phyloP scores from a whole-genome alignment of 2,888 invertebrate species.

The Cactoblastis cactorum region DNA sequence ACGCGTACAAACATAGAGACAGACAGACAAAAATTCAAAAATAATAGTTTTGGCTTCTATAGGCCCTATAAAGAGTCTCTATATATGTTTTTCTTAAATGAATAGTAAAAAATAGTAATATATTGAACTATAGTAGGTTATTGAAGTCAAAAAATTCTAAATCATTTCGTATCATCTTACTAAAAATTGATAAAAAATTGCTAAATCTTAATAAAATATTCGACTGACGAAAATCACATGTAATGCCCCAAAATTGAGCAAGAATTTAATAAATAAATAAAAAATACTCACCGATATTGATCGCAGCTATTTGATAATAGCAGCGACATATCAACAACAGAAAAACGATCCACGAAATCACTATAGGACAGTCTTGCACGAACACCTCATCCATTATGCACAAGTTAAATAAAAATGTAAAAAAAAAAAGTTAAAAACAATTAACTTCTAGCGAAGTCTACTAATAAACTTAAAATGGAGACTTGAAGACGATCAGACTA shows the following conservation, averaged over 20 bases:
- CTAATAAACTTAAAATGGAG: neutral
- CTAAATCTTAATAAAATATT: neutral
- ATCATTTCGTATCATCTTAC: too few species aligned
- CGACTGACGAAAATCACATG: too few species aligned
- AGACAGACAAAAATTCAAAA: too few species aligned
- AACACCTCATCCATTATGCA: constrained; percentile 49
- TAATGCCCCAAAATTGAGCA: too few species aligned
- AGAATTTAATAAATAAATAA: neutral
- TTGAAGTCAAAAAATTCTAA: too few species aligned
- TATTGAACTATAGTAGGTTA: too few species aligned
- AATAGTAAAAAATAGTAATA: too few species aligned
- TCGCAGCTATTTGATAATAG: constrained; percentile 57
- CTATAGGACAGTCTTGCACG: constrained; percentile 64
- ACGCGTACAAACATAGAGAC: too few species aligned
- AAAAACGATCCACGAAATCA: constrained; percentile 70
- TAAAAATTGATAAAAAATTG: too few species aligned
- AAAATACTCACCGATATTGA: constrained; percentile 39
- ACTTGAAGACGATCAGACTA: neutral
- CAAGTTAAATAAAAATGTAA: neutral
- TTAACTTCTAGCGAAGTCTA: neutral
- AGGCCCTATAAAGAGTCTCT: too few species aligned
- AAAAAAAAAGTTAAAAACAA: neutral
- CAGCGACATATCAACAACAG: constrained; percentile 64
- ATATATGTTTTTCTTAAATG: too few species aligned
- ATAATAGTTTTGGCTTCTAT: too few species aligned